Percentiles rank a stretch among this genome's conserved stretches.
Evolutionary conservation across 2,888 invertebrate genomes (phyloP).

Genomic region (Esperia sulphurella): DNA sequence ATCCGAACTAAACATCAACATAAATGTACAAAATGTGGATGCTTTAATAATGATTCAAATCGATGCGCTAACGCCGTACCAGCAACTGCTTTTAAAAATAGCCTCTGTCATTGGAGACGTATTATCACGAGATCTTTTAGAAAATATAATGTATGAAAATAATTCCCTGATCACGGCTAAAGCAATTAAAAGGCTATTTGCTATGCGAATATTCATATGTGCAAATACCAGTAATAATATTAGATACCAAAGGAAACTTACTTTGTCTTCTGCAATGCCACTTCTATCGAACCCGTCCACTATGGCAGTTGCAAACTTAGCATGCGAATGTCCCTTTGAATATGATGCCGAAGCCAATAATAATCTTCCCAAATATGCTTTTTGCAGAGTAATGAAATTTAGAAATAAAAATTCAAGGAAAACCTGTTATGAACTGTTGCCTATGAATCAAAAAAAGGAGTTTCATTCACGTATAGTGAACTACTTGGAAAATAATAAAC

Average conservation of each 20-base stretch:
- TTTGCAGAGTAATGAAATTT: constrained; percentile 79
- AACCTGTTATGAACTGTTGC: constrained; percentile 75
- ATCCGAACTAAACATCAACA: constrained; percentile 52
- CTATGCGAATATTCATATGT: constrained; percentile 76
- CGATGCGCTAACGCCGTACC: constrained; percentile 78
- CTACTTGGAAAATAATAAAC: constrained; percentile 69
- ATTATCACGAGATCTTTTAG: constrained; percentile 72
- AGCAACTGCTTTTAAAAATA: constrained; percentile 80
- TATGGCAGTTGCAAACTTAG: constrained; percentile 25
- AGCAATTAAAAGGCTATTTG: constrained; percentile 77
- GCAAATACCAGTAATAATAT: constrained; percentile 46
- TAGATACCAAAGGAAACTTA: constrained; percentile 27
- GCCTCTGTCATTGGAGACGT: constrained; percentile 78
- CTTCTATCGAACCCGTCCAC: constrained; percentile 15
- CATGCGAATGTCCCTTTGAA: constrained; percentile 60
- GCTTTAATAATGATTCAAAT: constrained; percentile 75
- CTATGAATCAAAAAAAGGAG: constrained; percentile 75
- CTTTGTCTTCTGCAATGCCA: constrained; percentile 19
- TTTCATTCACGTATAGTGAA: constrained; percentile 74
- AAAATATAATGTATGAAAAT: constrained; percentile 76
- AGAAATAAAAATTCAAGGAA: constrained; percentile 68
- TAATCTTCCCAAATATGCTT: constrained; percentile 73
- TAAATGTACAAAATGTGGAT: constrained; percentile 62
- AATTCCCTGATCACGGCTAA: constrained; percentile 62
- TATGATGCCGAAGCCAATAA: constrained; percentile 45